Percentiles rank a stretch among this genome's conserved stretches.
Evolutionary conservation across 2,797 vertebrate species (phyloP).

Genomic region (Sebastiscus tertius): DNA sequence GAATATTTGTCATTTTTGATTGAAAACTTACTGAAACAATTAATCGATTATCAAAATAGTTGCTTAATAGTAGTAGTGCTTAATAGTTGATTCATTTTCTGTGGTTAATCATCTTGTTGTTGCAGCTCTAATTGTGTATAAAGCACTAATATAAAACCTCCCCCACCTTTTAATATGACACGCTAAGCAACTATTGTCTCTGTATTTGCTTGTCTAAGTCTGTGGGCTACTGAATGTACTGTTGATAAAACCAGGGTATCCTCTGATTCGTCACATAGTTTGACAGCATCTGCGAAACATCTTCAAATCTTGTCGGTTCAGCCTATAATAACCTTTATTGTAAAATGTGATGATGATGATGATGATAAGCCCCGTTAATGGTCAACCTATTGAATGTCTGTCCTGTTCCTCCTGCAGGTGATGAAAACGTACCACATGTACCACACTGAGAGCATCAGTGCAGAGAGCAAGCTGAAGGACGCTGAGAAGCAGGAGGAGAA

Average conservation of each 20-base stretch:
- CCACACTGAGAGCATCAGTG: slow-evolving; percentile 96
- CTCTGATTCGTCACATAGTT: not conserved
- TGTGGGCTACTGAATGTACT: not conserved
- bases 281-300: not conserved
- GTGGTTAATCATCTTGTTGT: not conserved
- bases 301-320: not conserved
- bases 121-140: not conserved
- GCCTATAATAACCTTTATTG: not conserved
- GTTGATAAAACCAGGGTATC: not conserved
- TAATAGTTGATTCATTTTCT: not conserved
- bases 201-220: not conserved
- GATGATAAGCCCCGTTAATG: not conserved
- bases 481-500: slow-evolving; percentile 99
- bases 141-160: not conserved
- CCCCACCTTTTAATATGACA: not conserved
- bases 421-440: slow-evolving; percentile 99
- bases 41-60: not conserved
- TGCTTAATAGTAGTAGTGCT: too few relatives aligned
- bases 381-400: not conserved
- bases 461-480: slow-evolving; percentile 98
- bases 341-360: not conserved
- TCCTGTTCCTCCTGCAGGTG: slow-evolving; percentile 83
- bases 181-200: not conserved
- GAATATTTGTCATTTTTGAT: not conserved
- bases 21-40: not conserved